Percentiles rank a stretch among this genome's conserved stretches.
Evolutionary conservation across 2,113 vertebrate species (phyloP).

Genomic region (Prietella phreatophila): DNA sequence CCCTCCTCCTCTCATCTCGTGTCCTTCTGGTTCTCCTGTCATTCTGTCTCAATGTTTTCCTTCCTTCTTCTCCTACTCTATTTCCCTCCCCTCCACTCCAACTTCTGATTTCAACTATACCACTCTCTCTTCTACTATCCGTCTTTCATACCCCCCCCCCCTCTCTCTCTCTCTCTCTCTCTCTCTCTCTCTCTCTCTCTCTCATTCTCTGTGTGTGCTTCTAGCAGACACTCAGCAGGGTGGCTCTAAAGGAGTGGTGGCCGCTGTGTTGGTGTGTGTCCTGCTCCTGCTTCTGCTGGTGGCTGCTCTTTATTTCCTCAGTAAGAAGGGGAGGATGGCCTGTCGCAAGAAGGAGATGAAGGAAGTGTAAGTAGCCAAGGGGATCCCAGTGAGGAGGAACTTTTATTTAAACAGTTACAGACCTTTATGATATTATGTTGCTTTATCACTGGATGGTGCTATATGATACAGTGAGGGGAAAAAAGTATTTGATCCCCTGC

Average conservation of each 20-base stretch:
- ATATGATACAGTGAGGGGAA: too few species aligned
- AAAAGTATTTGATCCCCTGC: too few species aligned
- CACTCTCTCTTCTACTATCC: background rate
- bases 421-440: background rate
- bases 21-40: background rate
- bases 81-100: conserved; percentile 5
- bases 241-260: conserved; percentile 78
- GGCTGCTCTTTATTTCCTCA: conserved; percentile 80
- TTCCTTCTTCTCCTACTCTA: conserved; percentile 40
- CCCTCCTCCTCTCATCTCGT: background rate
- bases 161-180: background rate
- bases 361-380: conserved; percentile 77
- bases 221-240: conserved; percentile 76
- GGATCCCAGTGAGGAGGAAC: background rate
- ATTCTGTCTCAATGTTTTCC: background rate
- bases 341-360: conserved; percentile 77
- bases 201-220: background rate
- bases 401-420: too few species aligned
- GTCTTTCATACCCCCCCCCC: conserved; percentile 17
- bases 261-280: conserved; percentile 86
- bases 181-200: conserved; percentile 35
- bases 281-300: conserved; percentile 83
- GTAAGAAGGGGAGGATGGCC: conserved; percentile 77
- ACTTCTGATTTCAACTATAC: background rate
- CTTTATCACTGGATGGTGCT: background rate